A percentile compares a stretch with the other conserved stretches of the same genome.
Conservation (phyloP, 2,797 vertebrate genomes). For the Labroides dimidiatus region DNA sequence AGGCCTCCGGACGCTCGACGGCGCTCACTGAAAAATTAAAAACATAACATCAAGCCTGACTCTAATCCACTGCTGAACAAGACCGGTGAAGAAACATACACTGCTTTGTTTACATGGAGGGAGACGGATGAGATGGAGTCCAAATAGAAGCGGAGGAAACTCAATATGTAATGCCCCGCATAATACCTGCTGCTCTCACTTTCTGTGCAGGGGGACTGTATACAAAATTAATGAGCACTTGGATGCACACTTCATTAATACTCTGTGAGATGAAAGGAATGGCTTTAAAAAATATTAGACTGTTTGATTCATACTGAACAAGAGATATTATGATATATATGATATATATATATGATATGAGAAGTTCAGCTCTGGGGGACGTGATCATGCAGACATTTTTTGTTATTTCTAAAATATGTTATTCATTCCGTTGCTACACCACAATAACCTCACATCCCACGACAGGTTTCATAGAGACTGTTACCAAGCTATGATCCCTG, state of each 20-base stretch:
- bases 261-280: not conserved
- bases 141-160: slow-evolving; percentile 42
- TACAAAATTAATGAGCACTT: slow-evolving; percentile 47
- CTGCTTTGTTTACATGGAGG: slow-evolving; percentile 38
- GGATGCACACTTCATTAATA: not conserved
- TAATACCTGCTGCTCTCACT: slow-evolving; percentile 38
- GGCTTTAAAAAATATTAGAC: no score
- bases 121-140: slow-evolving; percentile 47
- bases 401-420: slow-evolving; percentile 13
- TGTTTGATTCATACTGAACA: no score
- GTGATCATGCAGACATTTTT: not conserved
- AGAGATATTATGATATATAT: no score
- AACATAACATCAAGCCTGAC: slow-evolving; percentile 13
- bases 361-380: not conserved
- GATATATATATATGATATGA: no score
- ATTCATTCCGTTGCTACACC: not conserved
- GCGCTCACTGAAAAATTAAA: slow-evolving; percentile 77
- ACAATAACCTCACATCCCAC: slow-evolving; percentile 50
- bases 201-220: slow-evolving; percentile 39
- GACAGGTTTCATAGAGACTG: slow-evolving; percentile 67
- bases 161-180: slow-evolving; percentile 36
- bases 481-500: slow-evolving; percentile 45
- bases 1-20: slow-evolving; percentile 85
- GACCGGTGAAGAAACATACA: slow-evolving; percentile 15
- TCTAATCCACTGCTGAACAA: slow-evolving; percentile 40